A percentile compares a stretch with the other conserved stretches of the same genome.
These are phyloP conservation scores for Cirrhinus molitorella DNA, from an alignment of 2,797 vertebrate species.

Conservation along the genomic window DNA sequence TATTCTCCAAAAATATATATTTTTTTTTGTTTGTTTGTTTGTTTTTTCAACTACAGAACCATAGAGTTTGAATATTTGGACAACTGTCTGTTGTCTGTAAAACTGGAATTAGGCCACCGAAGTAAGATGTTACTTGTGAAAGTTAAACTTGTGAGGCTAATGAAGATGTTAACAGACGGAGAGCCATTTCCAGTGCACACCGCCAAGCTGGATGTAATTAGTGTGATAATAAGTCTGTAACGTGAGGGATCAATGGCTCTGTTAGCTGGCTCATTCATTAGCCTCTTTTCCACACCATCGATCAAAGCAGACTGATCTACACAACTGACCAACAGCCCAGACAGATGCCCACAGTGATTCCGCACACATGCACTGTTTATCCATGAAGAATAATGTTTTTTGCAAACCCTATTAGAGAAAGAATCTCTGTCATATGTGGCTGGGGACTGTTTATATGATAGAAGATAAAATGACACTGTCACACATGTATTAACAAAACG, in stretches of 20 bases:
- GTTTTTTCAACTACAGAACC: not conserved
- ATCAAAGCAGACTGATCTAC: conserved; percentile 19
- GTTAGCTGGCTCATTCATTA: conserved; percentile 29
- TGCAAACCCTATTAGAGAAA: not conserved
- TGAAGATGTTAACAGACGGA: conserved; percentile 36
- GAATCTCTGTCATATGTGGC: not conserved
- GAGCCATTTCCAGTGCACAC: conserved; percentile 23
- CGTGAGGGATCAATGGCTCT: conserved; percentile 38
- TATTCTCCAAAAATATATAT: not conserved
- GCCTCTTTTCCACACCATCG: conserved; percentile 36
- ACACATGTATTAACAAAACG: not conserved
- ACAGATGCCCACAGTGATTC: not conserved
- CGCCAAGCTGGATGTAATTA: conserved; percentile 54
- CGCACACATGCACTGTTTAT: conserved; percentile 3
- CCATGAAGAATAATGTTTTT: not conserved
- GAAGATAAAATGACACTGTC: not conserved
- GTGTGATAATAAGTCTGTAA: conserved; percentile 36
- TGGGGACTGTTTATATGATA: not conserved
- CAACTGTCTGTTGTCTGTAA: no score
- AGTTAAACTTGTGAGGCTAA: conserved; percentile 10
- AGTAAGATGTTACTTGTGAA: conserved; percentile 29
- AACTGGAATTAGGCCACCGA: not conserved
- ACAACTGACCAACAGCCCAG: conserved; percentile 31
- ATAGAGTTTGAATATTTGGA: not conserved
- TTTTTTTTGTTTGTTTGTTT: no score